Percentiles rank a stretch among this genome's conserved stretches.
These are phyloP conservation scores for Ischnus inquisitorius DNA, from an alignment of 2,888 invertebrate genomes.

Conservation along the genomic window DNA sequence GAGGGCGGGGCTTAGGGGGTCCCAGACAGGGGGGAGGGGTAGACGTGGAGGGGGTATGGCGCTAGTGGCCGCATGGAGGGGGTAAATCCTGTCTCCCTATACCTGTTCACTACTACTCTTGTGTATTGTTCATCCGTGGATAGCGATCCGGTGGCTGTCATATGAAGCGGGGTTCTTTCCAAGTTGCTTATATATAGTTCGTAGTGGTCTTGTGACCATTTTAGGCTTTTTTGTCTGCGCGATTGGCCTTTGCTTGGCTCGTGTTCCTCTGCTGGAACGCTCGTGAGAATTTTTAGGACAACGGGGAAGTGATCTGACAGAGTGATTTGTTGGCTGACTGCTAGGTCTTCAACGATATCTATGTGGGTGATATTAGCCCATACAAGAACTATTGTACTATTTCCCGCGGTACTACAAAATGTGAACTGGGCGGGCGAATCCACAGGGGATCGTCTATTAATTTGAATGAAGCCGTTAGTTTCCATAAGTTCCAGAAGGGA, in stretches of 20 bases:
- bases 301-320: slow-evolving; percentile 29
- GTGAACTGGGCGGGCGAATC: slow-evolving; percentile 14
- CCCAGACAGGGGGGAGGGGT: too few species aligned
- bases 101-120: too few species aligned
- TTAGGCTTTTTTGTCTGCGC: background rate
- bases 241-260: background rate
- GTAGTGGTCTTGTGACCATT: slow-evolving; percentile 30
- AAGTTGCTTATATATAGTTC: background rate
- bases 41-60: too few species aligned
- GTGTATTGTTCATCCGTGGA: slow-evolving; percentile 2
- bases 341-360: background rate
- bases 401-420: background rate
- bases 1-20: too few species aligned
- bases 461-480: slow-evolving; percentile 10
- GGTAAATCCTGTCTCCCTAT: too few species aligned
- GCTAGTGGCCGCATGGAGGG: too few species aligned
- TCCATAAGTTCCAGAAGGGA: slow-evolving; percentile 4
- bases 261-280: background rate
- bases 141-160: background rate
- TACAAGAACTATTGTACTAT: background rate
- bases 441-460: background rate
- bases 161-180: background rate
- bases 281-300: background rate
- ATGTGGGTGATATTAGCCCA: slow-evolving; percentile 4
- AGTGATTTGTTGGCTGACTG: background rate